Conservation (phyloP, 2,797 vertebrate genomes). For the Sebastolobus altivelis region DNA sequence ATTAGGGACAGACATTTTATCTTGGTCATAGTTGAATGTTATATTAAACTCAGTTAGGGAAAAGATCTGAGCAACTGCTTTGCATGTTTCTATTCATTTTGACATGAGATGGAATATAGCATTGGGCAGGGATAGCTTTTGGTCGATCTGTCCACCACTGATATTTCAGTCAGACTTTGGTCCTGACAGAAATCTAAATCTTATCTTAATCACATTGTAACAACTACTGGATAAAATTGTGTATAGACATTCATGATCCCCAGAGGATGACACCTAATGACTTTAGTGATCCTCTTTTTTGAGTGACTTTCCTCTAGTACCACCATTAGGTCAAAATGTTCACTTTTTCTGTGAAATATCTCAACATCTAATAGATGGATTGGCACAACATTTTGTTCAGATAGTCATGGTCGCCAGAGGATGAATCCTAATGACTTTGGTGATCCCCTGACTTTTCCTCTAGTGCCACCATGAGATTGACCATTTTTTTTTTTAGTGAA, state of each 20-base stretch:
- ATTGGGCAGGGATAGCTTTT: not conserved
- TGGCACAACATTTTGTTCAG: too few species aligned
- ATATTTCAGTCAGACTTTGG: not conserved
- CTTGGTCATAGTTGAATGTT: conserved; percentile 23
- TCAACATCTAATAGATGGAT: too few species aligned
- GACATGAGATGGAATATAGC: not conserved
- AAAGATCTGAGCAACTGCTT: not conserved
- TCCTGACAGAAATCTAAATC: not conserved
- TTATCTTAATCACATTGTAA: not conserved
- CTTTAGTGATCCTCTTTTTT: not conserved
- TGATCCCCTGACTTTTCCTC: too few species aligned
- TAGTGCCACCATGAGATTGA: too few species aligned
- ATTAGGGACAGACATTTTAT: conserved; percentile 47
- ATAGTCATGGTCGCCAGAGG: too few species aligned
- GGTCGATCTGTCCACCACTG: not conserved
- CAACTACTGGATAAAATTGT: not conserved
- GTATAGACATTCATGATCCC: not conserved
- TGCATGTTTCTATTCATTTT: not conserved
- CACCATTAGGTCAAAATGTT: too few species aligned
- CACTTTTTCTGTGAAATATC: too few species aligned
- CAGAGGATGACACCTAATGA: not conserved
- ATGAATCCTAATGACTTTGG: too few species aligned
- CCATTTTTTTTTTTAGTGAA: too few species aligned
- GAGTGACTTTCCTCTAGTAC: too few species aligned
- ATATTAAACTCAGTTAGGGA: conserved; percentile 6